Conservation (phyloP, 2,797 vertebrate genomes). For the Anabacerthia variegaticeps region DNA sequence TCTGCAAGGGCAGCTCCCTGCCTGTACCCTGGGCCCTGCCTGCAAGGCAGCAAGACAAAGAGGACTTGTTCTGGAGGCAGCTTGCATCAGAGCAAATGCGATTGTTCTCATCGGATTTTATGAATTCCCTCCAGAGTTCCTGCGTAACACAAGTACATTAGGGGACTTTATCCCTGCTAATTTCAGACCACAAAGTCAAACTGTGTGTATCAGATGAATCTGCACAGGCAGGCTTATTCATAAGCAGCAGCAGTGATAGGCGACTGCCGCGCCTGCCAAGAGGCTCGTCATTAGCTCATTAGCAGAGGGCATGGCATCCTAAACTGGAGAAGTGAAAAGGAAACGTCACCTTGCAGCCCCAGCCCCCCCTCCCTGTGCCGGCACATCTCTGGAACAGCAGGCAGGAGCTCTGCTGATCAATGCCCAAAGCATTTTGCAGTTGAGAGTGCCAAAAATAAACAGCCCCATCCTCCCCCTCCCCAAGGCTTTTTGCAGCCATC, state of each 20-base stretch:
- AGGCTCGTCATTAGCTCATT: neutral
- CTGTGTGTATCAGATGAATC: neutral
- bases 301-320: neutral
- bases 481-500: neutral
- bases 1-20: neutral
- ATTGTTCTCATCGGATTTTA: constrained; percentile 45
- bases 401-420: neutral
- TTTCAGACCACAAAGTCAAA: constrained; percentile 47
- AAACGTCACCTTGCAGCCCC: neutral
- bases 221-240: neutral
- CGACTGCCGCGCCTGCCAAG: neutral
- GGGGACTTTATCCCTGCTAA: constrained; percentile 54
- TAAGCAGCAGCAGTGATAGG: neutral
- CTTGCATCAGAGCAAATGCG: constrained; percentile 42
- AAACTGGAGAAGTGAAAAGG: neutral
- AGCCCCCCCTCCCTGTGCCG: neutral
- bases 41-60: neutral
- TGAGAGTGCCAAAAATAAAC: neutral
- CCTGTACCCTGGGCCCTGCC: neutral
- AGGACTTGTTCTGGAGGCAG: neutral
- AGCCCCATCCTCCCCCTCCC: neutral
- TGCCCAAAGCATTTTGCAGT: neutral
- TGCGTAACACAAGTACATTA: constrained; percentile 18
- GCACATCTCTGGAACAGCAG: neutral
- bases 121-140: constrained; percentile 33